Base-by-base conservation (phyloP, 1,140 invertebrate genomes). In the Armadillidium nasatum region DNA sequence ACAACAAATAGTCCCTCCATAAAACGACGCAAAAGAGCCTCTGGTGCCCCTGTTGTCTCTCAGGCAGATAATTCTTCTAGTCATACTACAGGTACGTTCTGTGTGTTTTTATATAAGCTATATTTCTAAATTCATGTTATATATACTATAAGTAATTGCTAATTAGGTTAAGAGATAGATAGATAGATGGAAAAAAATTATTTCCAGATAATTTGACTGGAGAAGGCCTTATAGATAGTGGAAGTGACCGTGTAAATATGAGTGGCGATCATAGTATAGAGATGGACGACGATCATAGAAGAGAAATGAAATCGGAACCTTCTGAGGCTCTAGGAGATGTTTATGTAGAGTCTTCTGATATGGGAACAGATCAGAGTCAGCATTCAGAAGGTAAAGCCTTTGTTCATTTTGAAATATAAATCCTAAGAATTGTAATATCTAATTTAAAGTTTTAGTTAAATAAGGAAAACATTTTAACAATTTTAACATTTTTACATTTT, bases 61-160 rank as follows among this genome's bases (percentile, higher is more conserved):
- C 78, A 79, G 46, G 54, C 75, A 44, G 78, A 79, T 73, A 79
- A 76, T 33, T 73, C 78, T 74, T 71, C 72, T 71, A 76, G 67
- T 74, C 78, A 79, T 54, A 76, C 44, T 23, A 44, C 78, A 76
- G 78, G 78, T 79, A 72, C 10, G 21, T 19, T n/a, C 0, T 22
- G 7, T 9, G 0, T n/a, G 11, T 45, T n/a, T 7, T n/a, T 60
- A 60, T 60, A 60, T 7, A 60, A 6, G 33, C 33, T 33, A 33
- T 33, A 33, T 33, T 33, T 33, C 33, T 3, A 33, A 6, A 33
- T 33, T 33, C 33, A 33, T 33, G 33, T 33, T 33, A 33, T 33
- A 33, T 33, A 33, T 33, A 33, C 1, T 33, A 6, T 6, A 33
- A 33, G 33, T 33, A 33, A 33, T 3, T 33, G 33, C 33, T 33